phyloP scores from a whole-genome alignment of 2,113 vertebrate genomes.

The Lathamus discolor region DNA sequence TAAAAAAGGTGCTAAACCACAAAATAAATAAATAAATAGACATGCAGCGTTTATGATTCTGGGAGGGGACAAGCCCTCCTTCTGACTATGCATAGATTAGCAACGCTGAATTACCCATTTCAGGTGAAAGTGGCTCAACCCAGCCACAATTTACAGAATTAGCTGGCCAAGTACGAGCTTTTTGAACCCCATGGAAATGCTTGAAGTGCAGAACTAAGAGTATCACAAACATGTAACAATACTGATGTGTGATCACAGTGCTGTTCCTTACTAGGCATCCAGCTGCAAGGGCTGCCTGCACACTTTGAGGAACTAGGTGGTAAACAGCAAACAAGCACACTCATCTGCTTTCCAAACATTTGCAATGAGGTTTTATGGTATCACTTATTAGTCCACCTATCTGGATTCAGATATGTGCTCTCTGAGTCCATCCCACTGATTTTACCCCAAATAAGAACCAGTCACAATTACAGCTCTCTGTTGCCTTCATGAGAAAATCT shows the following conservation, averaged over 20 bases:
- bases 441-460: neutral
- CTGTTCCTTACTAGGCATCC: neutral
- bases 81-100: neutral
- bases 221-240: neutral
- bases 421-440: accelerated
- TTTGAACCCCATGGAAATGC: neutral
- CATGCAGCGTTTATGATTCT: neutral
- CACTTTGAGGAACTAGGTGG: neutral
- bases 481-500: neutral
- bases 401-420: neutral
- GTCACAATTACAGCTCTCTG: accelerated
- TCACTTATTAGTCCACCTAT: neutral
- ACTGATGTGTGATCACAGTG: neutral
- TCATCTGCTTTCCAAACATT: neutral
- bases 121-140: neutral
- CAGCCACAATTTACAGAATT: neutral
- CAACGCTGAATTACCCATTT: neutral
- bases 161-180: neutral
- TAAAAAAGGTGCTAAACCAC: conserved; percentile 32
- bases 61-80: neutral
- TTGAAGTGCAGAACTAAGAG: neutral
- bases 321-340: neutral
- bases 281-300: neutral
- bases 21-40: conserved; percentile 61
- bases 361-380: neutral